Base-by-base conservation (phyloP, 2,888 invertebrate genomes). In the Hemaris fuciformis region DNA sequence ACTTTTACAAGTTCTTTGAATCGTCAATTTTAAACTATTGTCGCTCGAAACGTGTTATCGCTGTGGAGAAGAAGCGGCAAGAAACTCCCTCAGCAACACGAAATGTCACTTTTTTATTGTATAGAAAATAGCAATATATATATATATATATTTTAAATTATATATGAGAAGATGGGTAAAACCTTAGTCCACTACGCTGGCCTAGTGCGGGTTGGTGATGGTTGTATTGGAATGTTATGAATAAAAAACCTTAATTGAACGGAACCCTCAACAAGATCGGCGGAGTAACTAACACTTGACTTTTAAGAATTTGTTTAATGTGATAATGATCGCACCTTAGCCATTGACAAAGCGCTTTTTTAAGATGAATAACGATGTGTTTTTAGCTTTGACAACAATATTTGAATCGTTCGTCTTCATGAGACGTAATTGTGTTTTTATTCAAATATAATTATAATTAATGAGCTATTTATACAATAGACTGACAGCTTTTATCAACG, bases 391-490 rank as follows among this genome's bases (percentile, higher is more conserved):
- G 20, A 31, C 31, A 53, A 53, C 18, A 53, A 53, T 53, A 31
- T 27, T 53, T 18, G 53, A 31, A 53, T 53, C 53, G 27, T 31
- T 53, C 53, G 7, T 53, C 27, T 53, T 31, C 31, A 31, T 53
- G 53, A 31, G 25, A 4, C 25, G 48, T 48, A 48, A 53, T 53
- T 53, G 53, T 53, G 18, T 53, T 53, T 53, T 53, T 53, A 53
- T 53, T 53, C 27, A 53, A 53, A 31, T 45, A 22, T 53, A 53
- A 53, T 53, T 15, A 53, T 31, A 53, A 31, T 53, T 53, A 53
- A 53, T 31, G 53, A 10, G 48, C 18, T 53, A 53, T 53, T 53
- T 8, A 18, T 18, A 15, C 25, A 48, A 48, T 25, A 25, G 2
- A n/a, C n/a, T 15, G 27, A 48, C 27, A 18, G 3, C 15, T 15